These are phyloP conservation scores for Campoletis sonorensis DNA, from an alignment of 1,140 invertebrate genomes.

Conservation along the genomic window DNA sequence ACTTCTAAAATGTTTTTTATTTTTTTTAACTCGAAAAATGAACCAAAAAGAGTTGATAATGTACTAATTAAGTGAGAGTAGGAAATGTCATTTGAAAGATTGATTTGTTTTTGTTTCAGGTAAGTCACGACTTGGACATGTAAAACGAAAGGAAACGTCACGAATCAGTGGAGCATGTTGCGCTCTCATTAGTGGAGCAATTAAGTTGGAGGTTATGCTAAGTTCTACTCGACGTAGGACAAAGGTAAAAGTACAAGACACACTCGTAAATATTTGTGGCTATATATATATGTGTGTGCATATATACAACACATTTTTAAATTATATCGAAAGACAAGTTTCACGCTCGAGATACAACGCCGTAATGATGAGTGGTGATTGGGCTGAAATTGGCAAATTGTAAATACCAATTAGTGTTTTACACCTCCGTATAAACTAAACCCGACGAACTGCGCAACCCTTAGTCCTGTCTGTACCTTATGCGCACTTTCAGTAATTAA, in stretches of 20 bases:
- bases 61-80: too few species aligned
- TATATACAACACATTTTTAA: neutral
- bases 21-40: too few species aligned
- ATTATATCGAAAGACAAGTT: neutral
- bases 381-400: constrained; percentile 48
- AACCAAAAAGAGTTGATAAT: too few species aligned
- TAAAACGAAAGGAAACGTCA: neutral
- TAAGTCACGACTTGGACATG: constrained; percentile 53
- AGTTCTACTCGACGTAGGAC: constrained; percentile 1
- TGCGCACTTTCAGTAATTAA: constrained; percentile 67
- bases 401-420: constrained; percentile 56
- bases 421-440: constrained; percentile 2
- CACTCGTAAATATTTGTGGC: neutral
- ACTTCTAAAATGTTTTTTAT: too few species aligned
- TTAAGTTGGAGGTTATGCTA: constrained; percentile 9
- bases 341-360: constrained; percentile 29
- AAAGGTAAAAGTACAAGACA: constrained; percentile 23
- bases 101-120: constrained; percentile 62
- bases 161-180: neutral
- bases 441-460: constrained; percentile 20
- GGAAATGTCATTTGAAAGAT: neutral
- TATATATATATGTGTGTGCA: constrained; percentile 49
- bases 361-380: constrained; percentile 4
- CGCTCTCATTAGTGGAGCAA: neutral
- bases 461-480: constrained; percentile 51